These are phyloP conservation scores for Esox niger DNA, from an alignment of 2,113 vertebrate species.

Conservation along the genomic window DNA sequence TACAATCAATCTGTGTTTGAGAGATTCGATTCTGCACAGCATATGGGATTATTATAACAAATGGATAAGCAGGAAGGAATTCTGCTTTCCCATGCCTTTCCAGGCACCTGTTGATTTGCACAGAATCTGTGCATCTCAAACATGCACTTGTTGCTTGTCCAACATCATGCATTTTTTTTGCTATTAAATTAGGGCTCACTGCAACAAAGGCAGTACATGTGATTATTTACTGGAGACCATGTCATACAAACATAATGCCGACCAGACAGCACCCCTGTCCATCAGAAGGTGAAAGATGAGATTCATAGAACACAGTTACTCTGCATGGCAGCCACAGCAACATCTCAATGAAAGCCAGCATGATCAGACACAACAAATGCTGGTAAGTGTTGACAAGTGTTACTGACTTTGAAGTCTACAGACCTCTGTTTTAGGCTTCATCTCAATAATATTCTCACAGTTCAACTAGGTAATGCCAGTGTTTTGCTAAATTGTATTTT, in stretches of 20 bases:
- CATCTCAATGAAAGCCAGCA: conserved; percentile 24
- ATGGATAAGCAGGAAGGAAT: too few relatives aligned
- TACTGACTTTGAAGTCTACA: conserved; percentile 11
- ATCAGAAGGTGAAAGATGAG: conserved; percentile 24
- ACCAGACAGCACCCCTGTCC: conserved; percentile 22
- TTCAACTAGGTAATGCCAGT: conserved; percentile 40
- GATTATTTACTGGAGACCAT: conserved; percentile 63
- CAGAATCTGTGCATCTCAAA: too few relatives aligned
- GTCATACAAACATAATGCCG: conserved; percentile 33
- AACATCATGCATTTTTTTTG: conserved; percentile 39
- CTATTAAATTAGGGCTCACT: conserved; percentile 30
- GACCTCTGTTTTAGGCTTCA: not conserved
- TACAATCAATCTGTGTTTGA: not conserved
- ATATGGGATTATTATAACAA: too few relatives aligned
- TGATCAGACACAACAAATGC: conserved; percentile 33
- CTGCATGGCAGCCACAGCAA: conserved; percentile 28
- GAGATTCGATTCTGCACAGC: too few relatives aligned
- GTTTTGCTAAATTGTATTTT: conserved; percentile 29
- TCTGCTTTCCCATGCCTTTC: too few relatives aligned
- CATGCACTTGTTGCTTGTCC: conserved; percentile 13
- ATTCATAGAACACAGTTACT: not conserved
- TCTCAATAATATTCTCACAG: conserved; percentile 10
- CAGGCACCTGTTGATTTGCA: too few relatives aligned
- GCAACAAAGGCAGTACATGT: conserved; percentile 47
- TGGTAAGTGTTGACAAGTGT: conserved; percentile 35